phyloP scores from a whole-genome alignment of 2,113 vertebrate genomes.

The Siniperca chuatsi region DNA sequence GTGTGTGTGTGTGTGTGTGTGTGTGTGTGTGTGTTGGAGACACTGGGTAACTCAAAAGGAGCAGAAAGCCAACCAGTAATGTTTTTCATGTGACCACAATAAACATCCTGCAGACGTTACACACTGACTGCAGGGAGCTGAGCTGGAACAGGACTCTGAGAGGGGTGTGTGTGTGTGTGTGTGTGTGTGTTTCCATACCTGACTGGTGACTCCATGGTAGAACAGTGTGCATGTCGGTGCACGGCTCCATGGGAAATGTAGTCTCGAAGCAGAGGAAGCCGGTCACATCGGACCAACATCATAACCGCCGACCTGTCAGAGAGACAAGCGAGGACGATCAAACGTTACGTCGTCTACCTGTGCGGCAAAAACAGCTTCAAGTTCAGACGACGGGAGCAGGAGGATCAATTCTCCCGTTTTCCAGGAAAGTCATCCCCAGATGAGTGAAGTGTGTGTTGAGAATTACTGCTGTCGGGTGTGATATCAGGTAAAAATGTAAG shows the following conservation, averaged over 20 bases:
- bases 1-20: not conserved
- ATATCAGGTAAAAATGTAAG: too few species aligned
- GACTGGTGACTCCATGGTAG: conserved; percentile 67
- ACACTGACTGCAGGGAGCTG: conserved; percentile 22
- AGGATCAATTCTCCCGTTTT: not conserved
- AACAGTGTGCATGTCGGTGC: conserved; percentile 42
- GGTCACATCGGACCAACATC: conserved; percentile 40
- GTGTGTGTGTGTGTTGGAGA: not conserved
- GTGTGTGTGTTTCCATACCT: conserved; percentile 65
- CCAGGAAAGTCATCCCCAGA: not conserved
- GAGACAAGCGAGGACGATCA: not conserved
- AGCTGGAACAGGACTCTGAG: not conserved
- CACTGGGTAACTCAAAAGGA: not conserved
- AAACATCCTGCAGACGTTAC: conserved; percentile 51
- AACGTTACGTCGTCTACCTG: not conserved
- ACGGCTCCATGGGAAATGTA: conserved; percentile 68
- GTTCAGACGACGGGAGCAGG: not conserved
- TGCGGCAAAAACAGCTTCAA: not conserved
- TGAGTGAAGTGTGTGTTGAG: too few species aligned
- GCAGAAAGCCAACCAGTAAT: conserved; percentile 13
- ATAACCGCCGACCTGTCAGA: conserved; percentile 32
- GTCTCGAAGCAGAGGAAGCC: conserved; percentile 24
- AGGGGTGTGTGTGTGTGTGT: not conserved
- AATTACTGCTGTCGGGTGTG: too few species aligned
- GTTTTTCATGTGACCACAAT: conserved; percentile 44